phyloP scores from a whole-genome alignment of 2,797 vertebrate genomes.

The Protosalanx chinensis region DNA sequence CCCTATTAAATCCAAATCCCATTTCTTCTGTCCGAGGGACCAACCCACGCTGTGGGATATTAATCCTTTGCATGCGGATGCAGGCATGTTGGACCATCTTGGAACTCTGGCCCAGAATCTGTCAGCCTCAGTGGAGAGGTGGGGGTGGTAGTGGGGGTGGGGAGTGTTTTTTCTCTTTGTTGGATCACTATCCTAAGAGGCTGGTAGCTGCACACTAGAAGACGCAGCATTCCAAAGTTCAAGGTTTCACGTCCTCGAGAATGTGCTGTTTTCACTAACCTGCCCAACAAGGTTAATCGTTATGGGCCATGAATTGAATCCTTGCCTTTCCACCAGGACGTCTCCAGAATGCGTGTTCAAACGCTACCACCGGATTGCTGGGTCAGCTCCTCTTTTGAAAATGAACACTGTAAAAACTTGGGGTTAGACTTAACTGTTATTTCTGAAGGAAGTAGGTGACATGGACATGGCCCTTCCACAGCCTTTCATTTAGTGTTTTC shows the following conservation, averaged over 20 bases:
- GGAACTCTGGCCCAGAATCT: slow-evolving; percentile 51
- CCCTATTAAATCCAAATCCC: slow-evolving; percentile 27
- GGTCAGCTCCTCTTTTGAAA: neutral
- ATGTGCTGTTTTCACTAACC: slow-evolving; percentile 13
- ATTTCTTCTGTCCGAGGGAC: slow-evolving; percentile 24
- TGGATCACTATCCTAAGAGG: neutral
- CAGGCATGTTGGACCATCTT: slow-evolving; percentile 30
- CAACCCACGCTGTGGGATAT: slow-evolving; percentile 40
- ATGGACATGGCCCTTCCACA: neutral
- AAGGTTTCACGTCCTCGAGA: slow-evolving; percentile 30
- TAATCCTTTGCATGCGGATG: slow-evolving; percentile 35
- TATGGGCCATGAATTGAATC: neutral
- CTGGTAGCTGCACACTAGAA: slow-evolving; percentile 41
- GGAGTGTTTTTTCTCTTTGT: neutral
- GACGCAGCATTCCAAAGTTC: slow-evolving; percentile 28
- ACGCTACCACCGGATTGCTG: neutral
- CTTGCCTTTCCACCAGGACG: neutral
- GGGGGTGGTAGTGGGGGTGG: slow-evolving; percentile 21
- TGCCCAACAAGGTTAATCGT: neutral
- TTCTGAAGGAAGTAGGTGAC: too few species aligned
- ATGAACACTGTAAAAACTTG: neutral
- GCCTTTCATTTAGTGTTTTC: neutral
- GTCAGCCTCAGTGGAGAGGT: slow-evolving; percentile 35
- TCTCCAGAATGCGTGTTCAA: slow-evolving; percentile 6
- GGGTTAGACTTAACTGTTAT: neutral